Evolutionary conservation across 2,888 invertebrate genomes (phyloP), one percentile per base, ranked within the genome.

Genomic region (Andrena haemorrhoa): DNA sequence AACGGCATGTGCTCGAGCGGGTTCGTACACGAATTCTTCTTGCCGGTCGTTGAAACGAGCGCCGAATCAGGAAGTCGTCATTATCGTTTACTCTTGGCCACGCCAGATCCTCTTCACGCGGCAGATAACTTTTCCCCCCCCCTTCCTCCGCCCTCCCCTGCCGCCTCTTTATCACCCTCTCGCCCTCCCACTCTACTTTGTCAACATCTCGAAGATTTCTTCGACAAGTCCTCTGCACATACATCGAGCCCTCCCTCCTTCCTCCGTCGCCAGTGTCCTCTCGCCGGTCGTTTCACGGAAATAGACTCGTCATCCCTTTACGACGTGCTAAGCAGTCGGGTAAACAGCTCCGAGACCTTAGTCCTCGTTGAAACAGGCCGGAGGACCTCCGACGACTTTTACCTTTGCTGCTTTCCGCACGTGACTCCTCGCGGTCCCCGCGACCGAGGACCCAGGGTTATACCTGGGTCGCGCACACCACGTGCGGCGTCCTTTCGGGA

Each of bases 241-340:
- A 85, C 81, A 60, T 83, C 80, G 69, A 75, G 26, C 73, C 66
- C 71, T 69, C 58, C 69, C 56, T 41, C 23, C n/a, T 41, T 16
- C 41, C 53, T 5, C 60, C 41, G 56, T 60, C 10, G 23, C 29
- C 60, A 29, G 60, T 33, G 70, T 66, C 77, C 53, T 60, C 64
- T 73, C 70, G 76, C 66, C 76, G 60, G 65, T 81, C 84, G 80
- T 79, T 86, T 83, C 82, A 68, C 79, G 87, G 88, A 88, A 88
- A 88, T 88, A 79, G 86, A 88, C 88, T 88, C 84, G 87, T 88
- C 87, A 88, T 88, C 75, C 86, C 73, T 88, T 87, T 88, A 89
- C 84, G 88, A 89, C 79, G 84, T 82, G 88, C 79, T 88, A 89
- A 88, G 84, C 87, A 75, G 79, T 68, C 81, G 85, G 75, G 87